These are phyloP conservation scores for Ctenopoma kingsleyae DNA, from an alignment of 2,797 vertebrate species.

Conservation along the genomic window DNA sequence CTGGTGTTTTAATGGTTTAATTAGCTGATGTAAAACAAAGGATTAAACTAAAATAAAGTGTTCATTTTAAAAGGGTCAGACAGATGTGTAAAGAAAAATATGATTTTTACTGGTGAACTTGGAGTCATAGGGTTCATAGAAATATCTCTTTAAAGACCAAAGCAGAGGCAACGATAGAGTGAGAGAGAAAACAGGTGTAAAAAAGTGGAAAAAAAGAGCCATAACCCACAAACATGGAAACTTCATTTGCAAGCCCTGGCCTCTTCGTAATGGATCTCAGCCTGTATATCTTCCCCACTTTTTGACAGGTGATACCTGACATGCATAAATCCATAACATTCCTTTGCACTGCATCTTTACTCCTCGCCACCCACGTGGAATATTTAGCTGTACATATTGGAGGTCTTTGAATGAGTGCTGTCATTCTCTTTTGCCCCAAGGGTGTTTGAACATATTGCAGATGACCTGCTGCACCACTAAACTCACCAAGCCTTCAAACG, in stretches of 20 bases:
- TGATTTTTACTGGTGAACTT: conserved; percentile 12
- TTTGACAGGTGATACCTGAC: conserved; percentile 73
- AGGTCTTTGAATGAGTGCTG: conserved; percentile 30
- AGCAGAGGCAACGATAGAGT: conserved; percentile 38
- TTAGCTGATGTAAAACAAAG: no score
- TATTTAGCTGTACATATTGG: conserved; percentile 31
- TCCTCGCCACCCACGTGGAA: conserved; percentile 68
- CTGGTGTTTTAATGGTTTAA: no score
- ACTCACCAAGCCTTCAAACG: conserved; percentile 31
- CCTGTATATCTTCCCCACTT: conserved; percentile 56
- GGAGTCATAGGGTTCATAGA: conserved; percentile 19
- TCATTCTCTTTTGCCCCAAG: conserved; percentile 25
- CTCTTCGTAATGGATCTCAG: conserved; percentile 59
- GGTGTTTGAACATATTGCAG: conserved; percentile 56
- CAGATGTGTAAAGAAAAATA: not conserved
- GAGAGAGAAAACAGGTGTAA: conserved; percentile 51
- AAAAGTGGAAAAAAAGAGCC: conserved; percentile 31
- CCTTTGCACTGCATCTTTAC: conserved; percentile 59
- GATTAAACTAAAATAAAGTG: not conserved
- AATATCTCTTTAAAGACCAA: conserved; percentile 38
- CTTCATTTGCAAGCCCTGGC: conserved; percentile 62
- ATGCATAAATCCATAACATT: conserved; percentile 64
- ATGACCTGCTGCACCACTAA: conserved; percentile 65
- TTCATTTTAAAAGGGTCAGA: not conserved
- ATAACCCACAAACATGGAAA: conserved; percentile 51